Percentiles rank a stretch among this genome's conserved stretches.
These are phyloP conservation scores for Lysandra coridon DNA, from an alignment of 2,888 invertebrate species.

Conservation along the genomic window DNA sequence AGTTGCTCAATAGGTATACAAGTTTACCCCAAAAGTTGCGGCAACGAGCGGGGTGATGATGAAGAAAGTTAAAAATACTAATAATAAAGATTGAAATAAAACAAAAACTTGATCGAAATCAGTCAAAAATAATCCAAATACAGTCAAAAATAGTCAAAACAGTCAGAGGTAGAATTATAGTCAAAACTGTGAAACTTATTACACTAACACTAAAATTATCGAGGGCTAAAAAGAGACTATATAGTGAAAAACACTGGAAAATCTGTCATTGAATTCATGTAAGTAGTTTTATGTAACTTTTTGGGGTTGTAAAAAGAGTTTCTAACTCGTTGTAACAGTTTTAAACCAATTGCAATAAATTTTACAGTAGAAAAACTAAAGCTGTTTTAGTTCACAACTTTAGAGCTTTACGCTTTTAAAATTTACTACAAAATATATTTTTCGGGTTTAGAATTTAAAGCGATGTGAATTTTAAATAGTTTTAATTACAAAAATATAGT, in stretches of 20 bases:
- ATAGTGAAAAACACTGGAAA: neutral
- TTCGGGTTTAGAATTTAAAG: neutral
- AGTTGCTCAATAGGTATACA: too few relatives aligned
- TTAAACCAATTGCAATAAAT: constrained; percentile 5
- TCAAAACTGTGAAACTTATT: too few relatives aligned
- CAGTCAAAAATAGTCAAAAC: too few relatives aligned
- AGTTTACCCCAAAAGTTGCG: too few relatives aligned
- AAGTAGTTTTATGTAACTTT: neutral
- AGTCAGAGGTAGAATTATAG: too few relatives aligned
- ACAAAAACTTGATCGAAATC: too few relatives aligned
- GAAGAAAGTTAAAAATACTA: too few relatives aligned
- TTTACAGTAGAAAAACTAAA: neutral
- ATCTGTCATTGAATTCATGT: neutral
- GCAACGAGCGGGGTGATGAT: too few relatives aligned
- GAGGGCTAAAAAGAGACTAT: neutral
- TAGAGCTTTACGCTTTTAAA: neutral
- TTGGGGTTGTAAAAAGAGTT: neutral
- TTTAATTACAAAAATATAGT: too few relatives aligned
- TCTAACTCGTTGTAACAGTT: neutral
- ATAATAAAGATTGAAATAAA: too few relatives aligned
- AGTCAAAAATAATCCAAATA: too few relatives aligned
- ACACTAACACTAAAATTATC: too few relatives aligned
- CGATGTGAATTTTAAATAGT: neutral
- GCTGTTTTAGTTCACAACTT: neutral
- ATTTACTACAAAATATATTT: neutral